Base-by-base conservation (phyloP, 2,797 vertebrate species). In the Leuciscus waleckii region DNA sequence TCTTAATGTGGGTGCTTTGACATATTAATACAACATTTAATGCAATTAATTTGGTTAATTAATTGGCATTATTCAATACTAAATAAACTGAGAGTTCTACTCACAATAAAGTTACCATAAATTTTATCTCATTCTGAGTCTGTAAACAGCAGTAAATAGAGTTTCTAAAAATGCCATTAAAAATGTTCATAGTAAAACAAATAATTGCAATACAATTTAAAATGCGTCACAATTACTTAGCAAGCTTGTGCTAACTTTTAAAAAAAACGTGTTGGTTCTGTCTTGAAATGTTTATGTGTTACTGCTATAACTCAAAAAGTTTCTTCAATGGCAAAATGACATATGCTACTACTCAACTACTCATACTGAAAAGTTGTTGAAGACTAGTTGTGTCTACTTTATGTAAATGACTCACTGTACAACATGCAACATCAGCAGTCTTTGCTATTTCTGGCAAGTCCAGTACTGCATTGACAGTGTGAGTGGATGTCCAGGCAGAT, bases 391-490 rank as follows among this genome's bases (percentile, higher is more conserved):
- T 29, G 54, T 61, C 54, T 61, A 41, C 54, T 61, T 41, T 41
- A 78, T 78, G 75, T 39, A 61, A 41, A 78, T 41, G 14, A 61
- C 37, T 41, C 35, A 41, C 8, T 39, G 37, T 61, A 19, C 37
- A 78, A 78, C 14, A 61, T 78, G 35, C 54, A 61, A 16, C 75
- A 29, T 78, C 75, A 26, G 23, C 75, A 61, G 7, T 61, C n/a
- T 56, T 58, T 58, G n/a, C 46, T 43, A 41, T 81, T 71, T 71
- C 68, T 81, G 80, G 80, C n/a, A 39, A 71, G 80, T 58, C 43
- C 63, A 68, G 75, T n/a, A 37, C 21, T 80, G 63, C 43, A 37
- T 41, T 71, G 80, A 82, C 69, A 71, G 37, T 56, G 35, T 56
- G 35, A 70, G 67, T 19, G 19, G 11, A 54, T 41, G 75, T 78